These are phyloP conservation scores for Apus apus DNA, from an alignment of 2,113 vertebrate genomes.

Conservation along the genomic window DNA sequence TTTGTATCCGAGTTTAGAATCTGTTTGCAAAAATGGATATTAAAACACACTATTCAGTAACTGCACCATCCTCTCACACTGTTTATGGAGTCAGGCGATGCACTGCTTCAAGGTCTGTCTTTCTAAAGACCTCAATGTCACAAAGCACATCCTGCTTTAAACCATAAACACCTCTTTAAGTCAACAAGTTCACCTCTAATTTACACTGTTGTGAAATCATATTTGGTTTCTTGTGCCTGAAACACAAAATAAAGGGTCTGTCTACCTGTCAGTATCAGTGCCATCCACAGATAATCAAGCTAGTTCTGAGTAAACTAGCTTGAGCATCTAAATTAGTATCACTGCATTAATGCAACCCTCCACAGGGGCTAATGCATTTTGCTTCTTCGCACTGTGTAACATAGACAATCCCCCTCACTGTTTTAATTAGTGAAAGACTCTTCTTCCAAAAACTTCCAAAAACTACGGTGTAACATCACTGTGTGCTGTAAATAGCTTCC, in stretches of 20 bases:
- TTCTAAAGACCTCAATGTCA: background rate
- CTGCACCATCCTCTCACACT: background rate
- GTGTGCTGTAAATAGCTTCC: slow-evolving; percentile 27
- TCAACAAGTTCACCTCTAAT: background rate
- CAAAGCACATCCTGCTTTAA: background rate
- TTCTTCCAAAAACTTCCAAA: slow-evolving; percentile 40
- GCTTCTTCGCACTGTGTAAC: background rate
- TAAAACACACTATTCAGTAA: background rate
- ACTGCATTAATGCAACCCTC: background rate
- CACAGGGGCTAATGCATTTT: background rate
- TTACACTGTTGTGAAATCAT: background rate
- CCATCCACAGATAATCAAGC: background rate
- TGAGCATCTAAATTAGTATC: background rate
- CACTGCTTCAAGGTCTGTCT: background rate
- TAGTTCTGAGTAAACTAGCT: background rate
- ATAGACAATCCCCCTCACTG: background rate
- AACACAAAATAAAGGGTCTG: background rate
- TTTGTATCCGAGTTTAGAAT: background rate
- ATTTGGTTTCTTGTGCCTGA: background rate
- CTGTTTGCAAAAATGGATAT: background rate
- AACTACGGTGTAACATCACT: background rate
- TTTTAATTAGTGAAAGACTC: slow-evolving; percentile 21
- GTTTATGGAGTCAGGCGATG: background rate
- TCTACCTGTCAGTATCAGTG: background rate
- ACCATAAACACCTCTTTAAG: background rate